Conservation (phyloP, 2,797 vertebrate genomes). For the Acipenser oxyrinchus region DNA sequence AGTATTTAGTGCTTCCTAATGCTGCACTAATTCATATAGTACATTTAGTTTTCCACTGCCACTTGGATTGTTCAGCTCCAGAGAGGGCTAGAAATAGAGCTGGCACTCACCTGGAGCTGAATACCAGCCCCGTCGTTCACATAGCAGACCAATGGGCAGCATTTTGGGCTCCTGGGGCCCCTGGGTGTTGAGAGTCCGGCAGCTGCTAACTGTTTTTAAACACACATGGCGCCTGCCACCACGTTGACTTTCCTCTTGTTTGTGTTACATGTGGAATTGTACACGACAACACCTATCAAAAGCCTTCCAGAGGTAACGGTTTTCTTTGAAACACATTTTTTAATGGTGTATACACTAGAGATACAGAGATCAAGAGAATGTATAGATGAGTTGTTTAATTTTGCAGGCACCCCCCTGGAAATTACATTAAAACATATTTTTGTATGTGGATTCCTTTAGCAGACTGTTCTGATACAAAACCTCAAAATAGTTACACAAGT, state of each 20-base stretch:
- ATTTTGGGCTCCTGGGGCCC: background rate
- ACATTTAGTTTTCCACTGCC: background rate
- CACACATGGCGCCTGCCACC: background rate
- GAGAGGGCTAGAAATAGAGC: background rate
- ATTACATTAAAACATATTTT: background rate
- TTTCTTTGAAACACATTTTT: too few relatives aligned
- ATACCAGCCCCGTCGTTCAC: background rate
- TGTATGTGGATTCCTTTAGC: too few relatives aligned
- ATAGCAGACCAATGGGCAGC: background rate
- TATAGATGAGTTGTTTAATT: background rate
- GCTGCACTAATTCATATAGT: too few relatives aligned
- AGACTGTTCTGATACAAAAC: too few relatives aligned
- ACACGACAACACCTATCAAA: background rate
- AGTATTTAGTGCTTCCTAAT: too few relatives aligned
- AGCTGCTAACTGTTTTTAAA: constrained; percentile 6
- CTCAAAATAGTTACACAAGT: too few relatives aligned
- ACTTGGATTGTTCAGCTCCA: background rate
- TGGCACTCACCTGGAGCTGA: background rate
- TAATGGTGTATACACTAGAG: too few relatives aligned
- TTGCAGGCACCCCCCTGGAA: background rate
- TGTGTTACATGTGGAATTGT: background rate
- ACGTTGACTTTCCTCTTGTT: background rate
- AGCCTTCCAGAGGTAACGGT: too few relatives aligned
- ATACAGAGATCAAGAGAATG: too few relatives aligned
- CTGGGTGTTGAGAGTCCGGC: background rate